Base-by-base conservation (phyloP, 2,888 invertebrate genomes). In the Cryptosula pallasiana region DNA sequence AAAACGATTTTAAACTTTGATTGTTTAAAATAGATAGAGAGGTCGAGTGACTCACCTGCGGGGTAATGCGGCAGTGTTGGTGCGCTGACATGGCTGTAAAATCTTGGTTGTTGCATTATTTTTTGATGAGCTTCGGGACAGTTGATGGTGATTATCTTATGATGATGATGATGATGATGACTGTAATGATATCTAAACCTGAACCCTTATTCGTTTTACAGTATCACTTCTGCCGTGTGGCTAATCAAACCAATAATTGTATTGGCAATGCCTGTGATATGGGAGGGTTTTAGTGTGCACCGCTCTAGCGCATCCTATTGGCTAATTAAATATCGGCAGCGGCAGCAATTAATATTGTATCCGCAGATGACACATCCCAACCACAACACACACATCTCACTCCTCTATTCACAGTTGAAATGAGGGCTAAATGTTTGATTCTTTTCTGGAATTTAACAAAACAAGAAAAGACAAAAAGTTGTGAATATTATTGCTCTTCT, bases 21-120 rank as follows among this genome's bases (percentile, higher is more conserved):
- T n/a, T n/a, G n/a, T n/a, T n/a, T n/a, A n/a, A n/a, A n/a, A n/a
- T n/a, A n/a, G n/a, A n/a, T n/a, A n/a, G n/a, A n/a, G n/a, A n/a
- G n/a, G n/a, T n/a, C 45, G 25, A 32, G 25, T 63, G 63, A 63
- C 63, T 63, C 63, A 63, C 63, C 63, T 63, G 63, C 2, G 5
- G 29, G 63, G 63, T 63, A 63, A 63, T 63, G 63, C 5, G 63
- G 63, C 27, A 63, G 13, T 32, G 63, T 5, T 63, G 63, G 63
- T 32, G 63, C 32, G 63, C 63, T 63, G 32, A 63, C 63, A 63
- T 20, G 32, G 27, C 63, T 63, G 32, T 63, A 63, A 34, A 63
- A 63, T 27, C 63, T 63, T 63, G 63, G 63, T 63, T 63, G 63
- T 63, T 63, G 63, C 63, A 63, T 63, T 63, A 23, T 63, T 63